Evolutionary conservation across 2,888 invertebrate genomes (phyloP), one percentile per base, ranked within the genome.

Genomic region (Ichneumoninae sp.): DNA sequence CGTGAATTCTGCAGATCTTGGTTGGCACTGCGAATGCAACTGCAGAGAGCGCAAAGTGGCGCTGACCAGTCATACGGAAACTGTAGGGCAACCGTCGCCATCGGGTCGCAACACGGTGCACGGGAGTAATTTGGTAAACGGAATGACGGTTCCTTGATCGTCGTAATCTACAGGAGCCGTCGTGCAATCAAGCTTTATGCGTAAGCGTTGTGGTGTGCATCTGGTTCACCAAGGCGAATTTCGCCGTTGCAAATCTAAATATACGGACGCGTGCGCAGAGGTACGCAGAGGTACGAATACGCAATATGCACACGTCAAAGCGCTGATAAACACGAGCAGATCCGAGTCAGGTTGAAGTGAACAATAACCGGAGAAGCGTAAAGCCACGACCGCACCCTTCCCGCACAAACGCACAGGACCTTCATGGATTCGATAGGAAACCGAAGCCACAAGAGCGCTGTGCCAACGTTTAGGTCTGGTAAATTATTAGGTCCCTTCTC

Each of bases 131-230:
- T 47, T 84, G 83, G 81, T 83, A 86, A 86, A 86, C 71, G 78
- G 76, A 81, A 87, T 84, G 71, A 78, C 80, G 83, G 78, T 82
- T 57, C 83, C 83, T 82, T 83, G 81, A 83, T 81, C 80, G 81
- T 82, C 84, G 82, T 81, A 87, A 87, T 84, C 86, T 82, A 80
- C 26, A 71, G 75, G 80, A 83, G 71, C 72, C 70, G 85, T 87
- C 81, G 77, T 72, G 76, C 86, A 86, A 86, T 85, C 87, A 83
- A 86, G 85, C 81, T 81, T 62, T 54, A 82, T 71, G 83, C 80
- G 80, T 80, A 72, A 76, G 77, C 77, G 60, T n/a, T 72, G 74
- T 36, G 77, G 66, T 57, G 52, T 70, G 19, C 60, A 66, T 79
- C 44, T 77, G 47, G 47, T 44, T 44, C n/a, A 26, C 13, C 50